Conservation (phyloP, 2,797 vertebrate species). For the Cercopithecus petaurista region DNA sequence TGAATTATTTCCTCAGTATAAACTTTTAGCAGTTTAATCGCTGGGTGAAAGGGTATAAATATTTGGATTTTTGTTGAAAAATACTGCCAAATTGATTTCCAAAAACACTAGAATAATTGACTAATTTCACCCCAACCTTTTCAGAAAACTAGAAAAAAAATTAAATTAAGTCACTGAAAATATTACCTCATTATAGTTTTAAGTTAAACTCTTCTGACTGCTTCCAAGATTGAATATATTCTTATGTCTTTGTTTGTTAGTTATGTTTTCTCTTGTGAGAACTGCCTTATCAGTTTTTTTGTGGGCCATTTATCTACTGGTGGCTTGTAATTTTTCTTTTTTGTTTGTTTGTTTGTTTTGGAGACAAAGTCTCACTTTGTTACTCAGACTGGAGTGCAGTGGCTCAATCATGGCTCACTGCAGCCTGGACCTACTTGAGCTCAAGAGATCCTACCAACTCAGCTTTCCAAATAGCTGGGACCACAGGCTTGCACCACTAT, state of each 20-base stretch:
- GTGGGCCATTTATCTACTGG: neutral
- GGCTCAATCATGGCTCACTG: neutral
- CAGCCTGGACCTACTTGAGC: neutral
- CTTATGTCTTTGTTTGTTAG: neutral
- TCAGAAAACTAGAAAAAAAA: conserved; percentile 2
- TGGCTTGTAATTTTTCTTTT: neutral
- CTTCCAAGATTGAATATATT: conserved; percentile 8
- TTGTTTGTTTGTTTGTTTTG: neutral
- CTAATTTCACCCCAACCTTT: neutral
- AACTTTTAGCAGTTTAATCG: neutral
- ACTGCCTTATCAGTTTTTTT: neutral
- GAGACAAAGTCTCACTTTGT: neutral
- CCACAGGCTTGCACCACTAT: neutral
- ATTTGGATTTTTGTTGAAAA: conserved; percentile 47
- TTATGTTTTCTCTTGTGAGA: conserved; percentile 33
- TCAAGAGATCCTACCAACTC: neutral
- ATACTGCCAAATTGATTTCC: conserved; percentile 14
- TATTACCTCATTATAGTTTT: conserved; percentile 20
- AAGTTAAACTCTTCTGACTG: conserved; percentile 36
- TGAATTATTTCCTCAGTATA: conserved; percentile 38
- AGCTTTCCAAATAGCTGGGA: neutral
- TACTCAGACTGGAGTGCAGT: neutral
- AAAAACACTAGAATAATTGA: conserved; percentile 31
- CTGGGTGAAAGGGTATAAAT: neutral
- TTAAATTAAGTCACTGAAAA: conserved; percentile 20